Evolutionary conservation across 1,140 invertebrate genomes (phyloP).

Genomic region (Onthophagus taurus): DNA sequence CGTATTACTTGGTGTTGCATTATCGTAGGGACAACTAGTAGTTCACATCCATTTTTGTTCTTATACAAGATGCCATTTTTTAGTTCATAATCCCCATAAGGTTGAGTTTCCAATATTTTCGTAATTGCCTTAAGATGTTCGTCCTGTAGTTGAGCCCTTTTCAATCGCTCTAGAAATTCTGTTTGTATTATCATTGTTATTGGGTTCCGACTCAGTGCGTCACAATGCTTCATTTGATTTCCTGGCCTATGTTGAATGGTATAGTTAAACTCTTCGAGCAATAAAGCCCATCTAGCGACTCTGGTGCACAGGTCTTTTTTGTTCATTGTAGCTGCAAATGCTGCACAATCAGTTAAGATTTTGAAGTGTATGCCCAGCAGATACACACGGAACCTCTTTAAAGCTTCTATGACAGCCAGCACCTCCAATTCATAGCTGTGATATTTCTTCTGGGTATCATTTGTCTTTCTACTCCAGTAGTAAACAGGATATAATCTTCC

Average conservation of each 20-base stretch:
- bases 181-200: slow-evolving; percentile 4
- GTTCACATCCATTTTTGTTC: slow-evolving; percentile 10
- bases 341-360: slow-evolving; percentile 11
- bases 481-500: slow-evolving; percentile 11
- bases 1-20: slow-evolving; percentile 22
- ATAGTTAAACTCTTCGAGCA: slow-evolving; percentile 21
- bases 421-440: slow-evolving; percentile 9
- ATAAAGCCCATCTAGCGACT: slow-evolving; percentile 28
- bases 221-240: slow-evolving; percentile 20
- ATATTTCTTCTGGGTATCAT: slow-evolving; percentile 11
- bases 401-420: slow-evolving; percentile 5
- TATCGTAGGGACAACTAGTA: slow-evolving; percentile 16
- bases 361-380: slow-evolving; percentile 10
- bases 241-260: slow-evolving; percentile 19
- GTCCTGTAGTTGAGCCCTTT: slow-evolving; percentile 22
- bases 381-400: slow-evolving; percentile 11
- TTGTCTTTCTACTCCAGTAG: slow-evolving; percentile 38
- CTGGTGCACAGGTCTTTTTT: slow-evolving; percentile 32
- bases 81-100: slow-evolving; percentile 9
- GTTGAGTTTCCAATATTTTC: slow-evolving; percentile 17
- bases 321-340: slow-evolving; percentile 17
- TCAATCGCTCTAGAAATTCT: slow-evolving; percentile 4
- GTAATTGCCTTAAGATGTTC: slow-evolving; percentile 18
- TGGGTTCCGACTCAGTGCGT: slow-evolving; percentile 20
- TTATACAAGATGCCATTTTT: slow-evolving; percentile 9